A percentile compares a stretch with the other conserved stretches of the same genome.
These are phyloP conservation scores for Brachirus orientalis DNA, from an alignment of 2,113 vertebrate genomes.

Conservation along the genomic window DNA sequence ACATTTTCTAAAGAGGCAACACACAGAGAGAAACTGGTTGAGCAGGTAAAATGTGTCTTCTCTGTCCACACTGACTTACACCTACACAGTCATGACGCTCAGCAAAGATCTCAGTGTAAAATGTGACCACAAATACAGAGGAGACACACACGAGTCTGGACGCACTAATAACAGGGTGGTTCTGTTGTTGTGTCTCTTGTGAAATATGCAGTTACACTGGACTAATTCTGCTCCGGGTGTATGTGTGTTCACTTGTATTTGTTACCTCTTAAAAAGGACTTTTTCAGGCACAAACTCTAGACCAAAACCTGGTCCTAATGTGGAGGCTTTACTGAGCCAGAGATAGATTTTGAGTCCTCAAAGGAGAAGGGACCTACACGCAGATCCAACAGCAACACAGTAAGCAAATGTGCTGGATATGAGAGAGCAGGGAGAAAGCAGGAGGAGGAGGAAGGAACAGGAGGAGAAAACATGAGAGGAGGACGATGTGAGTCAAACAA, in stretches of 20 bases:
- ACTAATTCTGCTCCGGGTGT: constrained; percentile 14
- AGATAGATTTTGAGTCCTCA: constrained; percentile 49
- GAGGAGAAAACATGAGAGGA: constrained; percentile 10
- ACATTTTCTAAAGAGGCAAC: no score
- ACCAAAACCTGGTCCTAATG: no score
- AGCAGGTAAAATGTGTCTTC: constrained; percentile 43
- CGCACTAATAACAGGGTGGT: constrained; percentile 18
- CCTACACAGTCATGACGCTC: constrained; percentile 4
- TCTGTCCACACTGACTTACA: constrained; percentile 1
- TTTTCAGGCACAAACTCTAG: no score
- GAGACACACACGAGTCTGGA: constrained; percentile 6
- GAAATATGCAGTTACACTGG: constrained; percentile 30
- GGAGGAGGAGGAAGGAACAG: constrained; percentile 6
- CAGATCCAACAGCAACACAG: constrained; percentile 41
- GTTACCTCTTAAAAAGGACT: not conserved
- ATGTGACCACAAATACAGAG: constrained; percentile 3
- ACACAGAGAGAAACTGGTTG: constrained; percentile 44
- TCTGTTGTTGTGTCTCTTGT: constrained; percentile 31
- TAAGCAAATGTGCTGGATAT: constrained; percentile 47
- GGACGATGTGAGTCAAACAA: not conserved
- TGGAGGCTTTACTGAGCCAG: constrained; percentile 14
- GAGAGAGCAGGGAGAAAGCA: not conserved
- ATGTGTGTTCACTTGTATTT: constrained; percentile 17
- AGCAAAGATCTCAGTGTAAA: not conserved
- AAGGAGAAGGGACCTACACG: constrained; percentile 52